These are phyloP conservation scores for Polietes domitor DNA, from an alignment of 2,888 invertebrate genomes.

Conservation along the genomic window DNA sequence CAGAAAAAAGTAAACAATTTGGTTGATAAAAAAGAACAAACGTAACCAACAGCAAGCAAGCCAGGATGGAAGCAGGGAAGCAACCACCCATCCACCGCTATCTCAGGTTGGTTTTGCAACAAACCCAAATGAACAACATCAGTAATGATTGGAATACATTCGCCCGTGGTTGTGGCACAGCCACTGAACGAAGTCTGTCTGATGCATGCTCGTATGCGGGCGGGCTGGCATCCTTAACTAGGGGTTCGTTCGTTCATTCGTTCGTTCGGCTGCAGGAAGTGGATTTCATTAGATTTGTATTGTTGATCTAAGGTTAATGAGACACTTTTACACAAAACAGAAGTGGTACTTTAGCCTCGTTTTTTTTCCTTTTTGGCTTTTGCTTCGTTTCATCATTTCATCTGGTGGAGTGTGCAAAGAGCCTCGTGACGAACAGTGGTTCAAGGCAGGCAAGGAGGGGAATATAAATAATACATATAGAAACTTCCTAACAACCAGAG, in stretches of 20 bases:
- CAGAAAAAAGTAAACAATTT: slow-evolving; percentile 50
- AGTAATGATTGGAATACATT: slow-evolving; percentile 24
- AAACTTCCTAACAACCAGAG: too few relatives aligned
- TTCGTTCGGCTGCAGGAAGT: slow-evolving; percentile 20
- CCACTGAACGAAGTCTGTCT: too few relatives aligned
- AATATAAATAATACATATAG: too few relatives aligned
- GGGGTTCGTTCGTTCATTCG: background rate
- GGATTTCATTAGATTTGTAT: slow-evolving; percentile 63
- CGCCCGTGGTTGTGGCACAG: background rate
- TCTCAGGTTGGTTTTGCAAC: background rate
- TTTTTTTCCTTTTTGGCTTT: background rate
- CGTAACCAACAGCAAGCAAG: too few relatives aligned
- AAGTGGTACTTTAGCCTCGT: slow-evolving; percentile 51
- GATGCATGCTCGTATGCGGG: background rate
- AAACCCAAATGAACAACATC: background rate
- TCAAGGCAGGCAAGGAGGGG: background rate
- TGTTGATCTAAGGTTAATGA: slow-evolving; percentile 65
- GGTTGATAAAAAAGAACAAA: slow-evolving; percentile 30
- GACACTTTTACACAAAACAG: slow-evolving; percentile 55
- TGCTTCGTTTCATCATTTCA: background rate
- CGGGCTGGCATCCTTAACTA: background rate
- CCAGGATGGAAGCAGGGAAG: too few relatives aligned
- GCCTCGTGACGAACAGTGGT: background rate
- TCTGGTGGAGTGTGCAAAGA: background rate
- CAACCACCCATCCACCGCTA: background rate